Percentiles rank a stretch among this genome's conserved stretches.
phyloP scores from a whole-genome alignment of 2,888 invertebrate genomes.

The Lasioglossum leucozonium region DNA sequence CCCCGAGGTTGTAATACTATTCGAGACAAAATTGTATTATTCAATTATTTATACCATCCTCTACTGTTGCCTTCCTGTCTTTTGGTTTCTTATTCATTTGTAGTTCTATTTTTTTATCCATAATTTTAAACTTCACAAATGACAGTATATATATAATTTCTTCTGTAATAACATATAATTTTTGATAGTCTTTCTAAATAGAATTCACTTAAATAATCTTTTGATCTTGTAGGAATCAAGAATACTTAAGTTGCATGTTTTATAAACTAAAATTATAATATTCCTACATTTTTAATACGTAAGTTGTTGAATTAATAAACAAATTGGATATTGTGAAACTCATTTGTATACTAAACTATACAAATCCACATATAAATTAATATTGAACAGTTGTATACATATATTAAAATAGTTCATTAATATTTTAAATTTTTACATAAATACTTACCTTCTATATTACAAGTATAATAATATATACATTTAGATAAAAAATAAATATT shows the following conservation, averaged over 20 bases:
- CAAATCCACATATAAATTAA: too few species aligned
- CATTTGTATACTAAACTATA: too few species aligned
- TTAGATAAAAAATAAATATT: not conserved
- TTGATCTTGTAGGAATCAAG: too few species aligned
- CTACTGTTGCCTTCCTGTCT: too few species aligned
- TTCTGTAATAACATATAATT: not conserved
- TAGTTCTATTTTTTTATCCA: too few species aligned
- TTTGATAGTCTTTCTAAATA: not conserved
- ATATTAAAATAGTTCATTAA: not conserved
- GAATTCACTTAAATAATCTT: not conserved
- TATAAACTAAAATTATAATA: not conserved
- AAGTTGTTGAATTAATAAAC: not conserved
- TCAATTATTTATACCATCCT: too few species aligned
- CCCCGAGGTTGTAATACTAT: too few species aligned
- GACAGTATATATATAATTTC: too few species aligned
- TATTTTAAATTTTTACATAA: not conserved
- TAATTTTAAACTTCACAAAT: too few species aligned
- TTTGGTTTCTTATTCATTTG: too few species aligned
- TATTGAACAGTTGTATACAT: too few species aligned
- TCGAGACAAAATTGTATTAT: too few species aligned
- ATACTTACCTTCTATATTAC: slow-evolving; percentile 8
- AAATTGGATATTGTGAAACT: not conserved
- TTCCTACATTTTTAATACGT: not conserved
- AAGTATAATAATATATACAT: not conserved
- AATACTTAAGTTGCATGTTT: not conserved